phyloP scores from a whole-genome alignment of 2,888 invertebrate species.

The Drosophila borborema region DNA sequence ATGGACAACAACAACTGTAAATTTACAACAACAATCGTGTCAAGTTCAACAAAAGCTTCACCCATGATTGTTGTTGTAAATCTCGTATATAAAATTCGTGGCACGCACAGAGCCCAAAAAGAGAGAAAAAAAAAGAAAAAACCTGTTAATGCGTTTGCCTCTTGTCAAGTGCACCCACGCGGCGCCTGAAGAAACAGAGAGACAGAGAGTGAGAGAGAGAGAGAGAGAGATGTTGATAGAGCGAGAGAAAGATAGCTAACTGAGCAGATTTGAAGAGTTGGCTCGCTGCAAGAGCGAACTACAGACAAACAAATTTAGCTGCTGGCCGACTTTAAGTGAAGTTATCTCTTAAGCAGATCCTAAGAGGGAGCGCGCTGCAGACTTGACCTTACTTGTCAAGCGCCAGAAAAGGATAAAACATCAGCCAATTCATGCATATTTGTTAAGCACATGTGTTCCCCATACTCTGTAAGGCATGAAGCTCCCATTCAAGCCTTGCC shows the following conservation, averaged over 20 bases:
- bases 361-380: neutral
- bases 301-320: neutral
- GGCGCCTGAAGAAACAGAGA: slow-evolving; percentile 13
- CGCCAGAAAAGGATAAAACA: slow-evolving; percentile 16
- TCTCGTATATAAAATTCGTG: slow-evolving; percentile 55
- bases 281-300: slow-evolving; percentile 13
- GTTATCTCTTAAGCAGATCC: slow-evolving; percentile 21
- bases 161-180: slow-evolving; percentile 69
- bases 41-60: slow-evolving; percentile 78
- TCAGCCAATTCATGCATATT: neutral
- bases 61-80: slow-evolving; percentile 42
- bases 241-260: neutral
- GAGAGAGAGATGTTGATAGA: slow-evolving; percentile 1
- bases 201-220: neutral
- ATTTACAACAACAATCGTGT: slow-evolving; percentile 63
- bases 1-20: slow-evolving; percentile 32
- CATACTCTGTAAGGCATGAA: too few species aligned
- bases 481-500: slow-evolving; percentile 14
- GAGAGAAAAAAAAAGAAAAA: slow-evolving; percentile 52
- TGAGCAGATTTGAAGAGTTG: neutral
- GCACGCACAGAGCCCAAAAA: slow-evolving; percentile 57
- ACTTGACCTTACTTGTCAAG: slow-evolving; percentile 27
- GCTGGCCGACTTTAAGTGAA: slow-evolving; percentile 19
- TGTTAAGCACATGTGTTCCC: neutral
- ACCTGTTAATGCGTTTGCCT: slow-evolving; percentile 73